Base-by-base conservation (phyloP, 2,888 invertebrate species). In the Monoplex corrugatus region DNA sequence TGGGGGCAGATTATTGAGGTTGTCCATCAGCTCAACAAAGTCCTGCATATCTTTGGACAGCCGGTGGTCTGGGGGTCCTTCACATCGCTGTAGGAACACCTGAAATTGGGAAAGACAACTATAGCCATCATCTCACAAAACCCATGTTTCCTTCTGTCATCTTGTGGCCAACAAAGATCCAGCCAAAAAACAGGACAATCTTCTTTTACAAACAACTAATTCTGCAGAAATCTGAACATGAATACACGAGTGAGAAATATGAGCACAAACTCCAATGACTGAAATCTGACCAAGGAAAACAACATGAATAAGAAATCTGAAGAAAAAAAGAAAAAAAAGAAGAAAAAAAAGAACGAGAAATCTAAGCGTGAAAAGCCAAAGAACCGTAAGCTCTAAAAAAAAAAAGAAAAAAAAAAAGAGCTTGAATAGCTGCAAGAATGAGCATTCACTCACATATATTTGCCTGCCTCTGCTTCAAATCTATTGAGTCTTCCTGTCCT, bases 1-100 rank as follows among this genome's bases (percentile, higher is more conserved):
- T 0, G 83, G 63, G 10, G 87, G 88, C 8, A 88, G 82, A 28
- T 72, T 45, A 82, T 90, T 91, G n/a, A 88, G 72, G 1, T 45
- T 83, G 16, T 85, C 80, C 32, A 87, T 63, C 88, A 88, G 78
- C 40, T 40, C 32, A 6, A 63, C 85, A 72, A 89, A 87, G 19
- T 89, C 89, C 8, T 35, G 23, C 35, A 91, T 75, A 28, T 40
- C 40, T 13, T 80, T 43, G 40, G 80, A 38, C 10, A 40, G 75
- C 32, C 75, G 28, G 43, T 10, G 1, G 19, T 83, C 83, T 2
- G 63, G 23, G 3, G 83, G 40, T 1, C 13, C 28, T 3, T 45
- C 84, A n/a, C 68, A 85, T 5, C 80, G 38, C 80, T 86, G 89
- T n/a, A 80, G 75, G 86, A 19, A 88, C 43, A 57, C 72, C 88